Evolutionary conservation across 2,888 invertebrate species (phyloP).

Genomic region (Cylloceria caligata): DNA sequence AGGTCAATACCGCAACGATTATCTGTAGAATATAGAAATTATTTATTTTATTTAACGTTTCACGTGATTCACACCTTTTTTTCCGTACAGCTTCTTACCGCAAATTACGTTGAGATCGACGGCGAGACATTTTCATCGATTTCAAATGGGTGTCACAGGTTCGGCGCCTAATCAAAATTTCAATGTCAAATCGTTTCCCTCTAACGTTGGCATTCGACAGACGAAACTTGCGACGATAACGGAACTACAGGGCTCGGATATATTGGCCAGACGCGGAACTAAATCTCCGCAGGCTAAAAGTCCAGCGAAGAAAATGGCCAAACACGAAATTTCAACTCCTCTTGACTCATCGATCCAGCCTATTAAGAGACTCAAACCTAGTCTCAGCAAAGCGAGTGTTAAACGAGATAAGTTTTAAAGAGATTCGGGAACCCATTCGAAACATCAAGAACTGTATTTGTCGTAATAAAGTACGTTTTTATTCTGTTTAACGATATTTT

Average conservation of each 20-base stretch:
- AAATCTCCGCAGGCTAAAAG: conserved; percentile 69
- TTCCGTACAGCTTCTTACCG: conserved; percentile 65
- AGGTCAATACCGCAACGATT: conserved; percentile 26
- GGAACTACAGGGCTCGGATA: conserved; percentile 59
- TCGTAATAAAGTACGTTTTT: conserved; percentile 35
- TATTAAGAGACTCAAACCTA: conserved; percentile 62
- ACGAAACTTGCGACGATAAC: conserved; percentile 70
- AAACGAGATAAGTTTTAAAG: conserved; percentile 24
- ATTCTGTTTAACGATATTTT: conserved; percentile 34
- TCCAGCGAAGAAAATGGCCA: conserved; percentile 71
- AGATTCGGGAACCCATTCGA: background rate
- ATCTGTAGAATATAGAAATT: background rate
- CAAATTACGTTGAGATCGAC: conserved; percentile 64
- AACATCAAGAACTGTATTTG: conserved; percentile 18
- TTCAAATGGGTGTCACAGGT: conserved; percentile 50
- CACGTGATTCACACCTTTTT: background rate
- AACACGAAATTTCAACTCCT: conserved; percentile 62
- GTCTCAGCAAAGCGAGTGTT: conserved; percentile 57
- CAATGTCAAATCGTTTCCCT: conserved; percentile 50
- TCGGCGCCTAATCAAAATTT: conserved; percentile 62
- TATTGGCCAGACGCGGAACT: conserved; percentile 2
- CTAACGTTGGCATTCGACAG: conserved; percentile 60
- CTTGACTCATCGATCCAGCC: conserved; percentile 41
- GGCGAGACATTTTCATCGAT: conserved; percentile 51
- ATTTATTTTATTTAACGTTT: background rate